Conservation (phyloP, 2,113 vertebrate genomes). For the Dunckerocampus dactyliophorus region DNA sequence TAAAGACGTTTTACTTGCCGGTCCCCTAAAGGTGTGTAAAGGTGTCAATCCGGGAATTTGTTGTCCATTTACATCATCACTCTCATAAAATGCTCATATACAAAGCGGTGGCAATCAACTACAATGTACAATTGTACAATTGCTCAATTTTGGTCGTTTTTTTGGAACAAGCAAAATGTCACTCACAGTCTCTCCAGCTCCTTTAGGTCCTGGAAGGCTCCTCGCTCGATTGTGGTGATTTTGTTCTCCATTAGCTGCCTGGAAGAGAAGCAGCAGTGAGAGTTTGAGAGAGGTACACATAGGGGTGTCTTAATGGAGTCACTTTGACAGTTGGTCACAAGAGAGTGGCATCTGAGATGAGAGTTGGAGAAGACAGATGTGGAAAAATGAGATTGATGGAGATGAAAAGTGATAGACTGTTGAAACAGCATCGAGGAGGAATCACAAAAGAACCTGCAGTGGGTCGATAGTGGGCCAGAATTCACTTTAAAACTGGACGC, state of each 20-base stretch:
- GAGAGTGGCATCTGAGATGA: constrained; percentile 48
- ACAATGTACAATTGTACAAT: background rate
- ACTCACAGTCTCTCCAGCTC: constrained; percentile 98
- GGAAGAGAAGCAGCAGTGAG: constrained; percentile 55
- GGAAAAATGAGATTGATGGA: constrained; percentile 27
- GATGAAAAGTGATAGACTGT: constrained; percentile 48
- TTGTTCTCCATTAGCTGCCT: constrained; percentile 99
- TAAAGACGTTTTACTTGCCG: too few species aligned
- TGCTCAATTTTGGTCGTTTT: background rate
- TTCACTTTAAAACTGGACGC: constrained; percentile 56
- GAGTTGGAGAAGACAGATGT: constrained; percentile 22
- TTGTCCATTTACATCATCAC: too few species aligned
- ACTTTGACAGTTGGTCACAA: constrained; percentile 38
- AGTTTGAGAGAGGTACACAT: constrained; percentile 22
- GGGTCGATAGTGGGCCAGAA: constrained; percentile 47
- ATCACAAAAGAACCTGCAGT: constrained; percentile 38
- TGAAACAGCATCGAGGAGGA: constrained; percentile 32
- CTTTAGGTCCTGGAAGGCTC: constrained; percentile 97
- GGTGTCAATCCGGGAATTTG: too few species aligned
- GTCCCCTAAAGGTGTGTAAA: too few species aligned
- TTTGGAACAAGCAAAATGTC: constrained; percentile 12
- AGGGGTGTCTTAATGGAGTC: background rate
- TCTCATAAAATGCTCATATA: too few species aligned
- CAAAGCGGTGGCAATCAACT: too few species aligned
- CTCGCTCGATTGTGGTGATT: constrained; percentile 93